Base-by-base conservation (phyloP, 1,140 invertebrate species). In the Acyrthosiphon pisum region DNA sequence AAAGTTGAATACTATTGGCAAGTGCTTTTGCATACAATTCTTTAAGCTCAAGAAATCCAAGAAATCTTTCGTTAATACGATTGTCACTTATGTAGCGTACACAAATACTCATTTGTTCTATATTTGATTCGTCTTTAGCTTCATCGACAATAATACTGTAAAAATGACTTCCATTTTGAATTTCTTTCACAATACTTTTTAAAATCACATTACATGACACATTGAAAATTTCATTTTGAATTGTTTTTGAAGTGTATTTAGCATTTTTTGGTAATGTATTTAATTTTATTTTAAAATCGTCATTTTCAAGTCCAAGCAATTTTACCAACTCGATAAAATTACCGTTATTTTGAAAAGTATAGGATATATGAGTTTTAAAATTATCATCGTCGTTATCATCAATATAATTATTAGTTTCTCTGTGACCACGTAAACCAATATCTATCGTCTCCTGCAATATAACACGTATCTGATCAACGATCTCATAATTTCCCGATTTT, bases 151-250 rank as follows among this genome's bases (percentile, higher is more conserved):
- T 88, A n/a, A 88, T 48, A 88, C 86, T 88, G 86, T 48, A 88
- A 48, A 88, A 48, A 48, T 88, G 50, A 88, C 86, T 88, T 48
- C 86, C 46, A 48, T 88, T n/a, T 88, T 88, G 86, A n/a, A 88
- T 50, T 88, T 88, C 86, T 88, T 88, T 35, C n/a, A 88, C 26
- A 88, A 88, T 88, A 88, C 30, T 48, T 50, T 88, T 48, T n/a
- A 50, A 48, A 88, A 88, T 88, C 2, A 88, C 30, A 50, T 48
- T 88, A 35, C 14, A 88, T 23, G n/a, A 48, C n/a, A 35, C 46
- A 88, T 48, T 88, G 35, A 88, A 30, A 48, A 88, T 88, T 48
- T 88, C 86, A 88, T 88, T 88, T 88, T 88, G 86, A 88, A 88
- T 88, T 88, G 48, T 50, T 88, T 88, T 50, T 48, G 30, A 48